Base-by-base conservation (phyloP, 2,888 invertebrate species). In the Troilus luridus region DNA sequence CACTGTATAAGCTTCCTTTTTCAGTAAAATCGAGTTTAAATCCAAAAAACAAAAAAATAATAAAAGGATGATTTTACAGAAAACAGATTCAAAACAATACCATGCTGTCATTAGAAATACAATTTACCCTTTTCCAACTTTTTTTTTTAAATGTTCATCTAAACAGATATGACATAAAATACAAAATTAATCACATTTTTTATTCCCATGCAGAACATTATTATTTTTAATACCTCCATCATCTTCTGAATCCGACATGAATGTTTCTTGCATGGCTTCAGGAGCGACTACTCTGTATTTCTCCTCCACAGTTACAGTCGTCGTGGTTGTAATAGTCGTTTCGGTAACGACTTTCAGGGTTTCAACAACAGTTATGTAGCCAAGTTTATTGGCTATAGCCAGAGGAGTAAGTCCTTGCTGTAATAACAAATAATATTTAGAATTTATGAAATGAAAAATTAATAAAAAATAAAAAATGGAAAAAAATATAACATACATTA, bases 241-340 rank as follows among this genome's bases (percentile, higher is more conserved):
- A 95, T 99, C 99, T 94, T 99, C 99, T 0, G 99, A 99, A 94
- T 99, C 99, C 54, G 98, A 98, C 96, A 99, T 98, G 94, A 99
- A 98, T 17, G 98, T 98, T 94, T 99, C 99, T 94, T 99, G 99
- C 98, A 99, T 98, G 93, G 98, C 97, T 95, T 99, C 99, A 0
- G 99, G 99, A 90, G 98, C 98, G 92, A 98, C 97, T 90, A 99
- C 98, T 94, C 98, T 97, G 95, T 99, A 99, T 95, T 99, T 98
- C 94, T 99, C 99, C 94, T 99, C 99, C 93, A 95, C 95, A n/a
- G 95, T 94, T 5, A 94, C 95, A n/a, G 94, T 94, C 77, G 94
- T 94, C 11, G 96, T 96, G 21, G 96, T 96, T 21, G 96, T 96
- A 17, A 96, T 95, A 88, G 95, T 95, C 17, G 96, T 96, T 93